A percentile compares a stretch with the other conserved stretches of the same genome.
phyloP scores from a whole-genome alignment of 2,797 vertebrate genomes.

The Acestrorhynchus altus region DNA sequence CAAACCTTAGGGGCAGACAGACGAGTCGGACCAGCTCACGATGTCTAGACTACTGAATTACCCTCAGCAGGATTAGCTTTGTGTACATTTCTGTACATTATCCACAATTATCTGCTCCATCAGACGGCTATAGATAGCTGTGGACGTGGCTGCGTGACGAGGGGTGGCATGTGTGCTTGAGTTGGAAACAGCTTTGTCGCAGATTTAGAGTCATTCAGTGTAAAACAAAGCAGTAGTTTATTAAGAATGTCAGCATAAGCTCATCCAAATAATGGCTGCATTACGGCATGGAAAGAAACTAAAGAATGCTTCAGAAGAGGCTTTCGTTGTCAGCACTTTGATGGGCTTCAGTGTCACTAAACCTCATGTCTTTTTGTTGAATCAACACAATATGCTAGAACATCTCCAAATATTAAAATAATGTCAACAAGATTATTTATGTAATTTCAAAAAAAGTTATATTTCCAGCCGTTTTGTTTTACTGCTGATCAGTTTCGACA shows the following conservation, averaged over 20 bases:
- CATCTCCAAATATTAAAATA: too few relatives aligned
- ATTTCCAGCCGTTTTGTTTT: too few relatives aligned
- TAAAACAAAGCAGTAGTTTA: neutral
- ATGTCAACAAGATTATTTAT: too few relatives aligned
- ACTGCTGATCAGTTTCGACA: too few relatives aligned
- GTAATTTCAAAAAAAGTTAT: too few relatives aligned
- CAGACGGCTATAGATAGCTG: constrained; percentile 37
- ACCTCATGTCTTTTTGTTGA: too few relatives aligned
- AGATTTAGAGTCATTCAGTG: neutral
- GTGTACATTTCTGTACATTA: constrained; percentile 49
- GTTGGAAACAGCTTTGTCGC: neutral
- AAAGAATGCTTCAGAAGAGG: neutral
- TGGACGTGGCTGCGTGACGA: constrained; percentile 16
- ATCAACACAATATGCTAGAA: too few relatives aligned
- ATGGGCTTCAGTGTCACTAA: too few relatives aligned
- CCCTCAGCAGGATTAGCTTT: constrained; percentile 48
- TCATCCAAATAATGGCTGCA: neutral
- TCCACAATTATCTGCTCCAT: constrained; percentile 48
- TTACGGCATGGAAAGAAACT: neutral
- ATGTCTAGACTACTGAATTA: constrained; percentile 60
- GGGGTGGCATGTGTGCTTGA: neutral
- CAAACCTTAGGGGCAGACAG: constrained; percentile 34
- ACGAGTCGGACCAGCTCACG: constrained; percentile 51
- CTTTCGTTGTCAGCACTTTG: neutral
- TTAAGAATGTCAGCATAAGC: neutral